Evolutionary conservation across 1,140 invertebrate species (phyloP).

Genomic region (Heterodera schachtii): DNA sequence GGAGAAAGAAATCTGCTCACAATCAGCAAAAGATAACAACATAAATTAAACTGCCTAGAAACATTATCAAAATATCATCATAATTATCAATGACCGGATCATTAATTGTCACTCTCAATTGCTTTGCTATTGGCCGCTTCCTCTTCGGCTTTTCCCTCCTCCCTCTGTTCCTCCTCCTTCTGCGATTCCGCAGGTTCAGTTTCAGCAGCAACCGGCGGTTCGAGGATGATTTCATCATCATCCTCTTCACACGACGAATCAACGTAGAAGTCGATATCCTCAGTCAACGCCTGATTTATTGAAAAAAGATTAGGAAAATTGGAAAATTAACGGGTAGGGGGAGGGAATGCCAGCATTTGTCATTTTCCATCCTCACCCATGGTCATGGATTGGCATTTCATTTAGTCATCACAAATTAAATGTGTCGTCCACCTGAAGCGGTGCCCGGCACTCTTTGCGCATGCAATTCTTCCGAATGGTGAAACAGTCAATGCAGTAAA

Average conservation of each 20-base stretch:
- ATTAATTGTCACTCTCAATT: no score
- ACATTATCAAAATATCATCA: no score
- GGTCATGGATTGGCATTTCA: no score
- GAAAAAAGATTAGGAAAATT: background rate
- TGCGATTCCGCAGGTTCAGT: no score
- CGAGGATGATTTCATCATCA: background rate
- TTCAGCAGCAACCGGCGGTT: background rate
- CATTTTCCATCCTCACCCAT: no score
- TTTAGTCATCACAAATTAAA: background rate
- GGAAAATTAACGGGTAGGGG: background rate
- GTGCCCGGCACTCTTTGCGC: conserved; percentile 9
- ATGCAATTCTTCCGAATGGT: conserved; percentile 37
- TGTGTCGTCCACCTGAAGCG: background rate
- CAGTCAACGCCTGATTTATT: conserved; percentile 33
- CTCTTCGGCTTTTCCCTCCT: no score
- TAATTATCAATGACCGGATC: no score
- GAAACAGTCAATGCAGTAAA: conserved; percentile 52
- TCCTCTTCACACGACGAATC: conserved; percentile 45
- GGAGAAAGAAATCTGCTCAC: no score
- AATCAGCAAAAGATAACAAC: no score
- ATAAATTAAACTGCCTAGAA: no score
- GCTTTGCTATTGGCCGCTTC: no score
- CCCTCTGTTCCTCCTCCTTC: no score
- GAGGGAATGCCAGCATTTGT: background rate
- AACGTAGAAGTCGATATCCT: conserved; percentile 47